Evolutionary conservation across 2,113 vertebrate genomes (phyloP).

Genomic region (Pluvialis apricaria): DNA sequence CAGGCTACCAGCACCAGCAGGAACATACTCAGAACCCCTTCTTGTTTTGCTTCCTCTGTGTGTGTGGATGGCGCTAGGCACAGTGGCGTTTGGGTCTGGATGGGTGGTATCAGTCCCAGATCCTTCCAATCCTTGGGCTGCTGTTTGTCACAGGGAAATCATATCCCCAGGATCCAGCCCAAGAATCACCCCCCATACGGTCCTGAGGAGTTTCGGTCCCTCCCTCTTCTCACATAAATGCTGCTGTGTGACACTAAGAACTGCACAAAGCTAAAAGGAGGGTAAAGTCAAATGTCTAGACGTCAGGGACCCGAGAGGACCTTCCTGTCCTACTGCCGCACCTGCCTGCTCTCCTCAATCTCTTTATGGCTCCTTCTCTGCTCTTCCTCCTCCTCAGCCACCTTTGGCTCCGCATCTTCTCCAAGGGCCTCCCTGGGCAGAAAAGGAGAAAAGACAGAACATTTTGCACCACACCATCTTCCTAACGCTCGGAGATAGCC

Average conservation of each 20-base stretch:
- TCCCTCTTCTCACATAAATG: neutral
- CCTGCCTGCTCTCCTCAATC: slow-evolving; percentile 75
- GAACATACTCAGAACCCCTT: neutral
- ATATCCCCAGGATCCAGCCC: neutral
- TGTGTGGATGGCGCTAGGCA: too few species aligned
- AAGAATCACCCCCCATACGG: neutral
- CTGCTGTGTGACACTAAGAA: neutral
- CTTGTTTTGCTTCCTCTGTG: neutral
- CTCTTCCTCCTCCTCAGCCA: slow-evolving; percentile 57
- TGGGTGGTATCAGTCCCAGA: rapidly evolving
- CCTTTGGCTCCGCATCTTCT: slow-evolving; percentile 40
- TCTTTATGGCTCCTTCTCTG: slow-evolving; percentile 65
- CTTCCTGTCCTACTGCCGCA: neutral
- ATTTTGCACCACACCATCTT: neutral
- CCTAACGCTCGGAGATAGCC: rapidly evolving
- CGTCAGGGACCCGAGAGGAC: neutral
- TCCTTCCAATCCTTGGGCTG: neutral
- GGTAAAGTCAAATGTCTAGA: neutral
- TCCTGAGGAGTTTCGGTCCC: neutral
- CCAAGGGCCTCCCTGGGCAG: slow-evolving; percentile 62
- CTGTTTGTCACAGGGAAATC: neutral
- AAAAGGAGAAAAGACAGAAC: neutral
- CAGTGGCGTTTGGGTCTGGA: neutral
- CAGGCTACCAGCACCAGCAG: neutral
- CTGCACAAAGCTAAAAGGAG: neutral